Evolutionary conservation across 2,888 invertebrate species (phyloP), one percentile per base, ranked within the genome.

Genomic region (Ormyrus nitidulus): DNA sequence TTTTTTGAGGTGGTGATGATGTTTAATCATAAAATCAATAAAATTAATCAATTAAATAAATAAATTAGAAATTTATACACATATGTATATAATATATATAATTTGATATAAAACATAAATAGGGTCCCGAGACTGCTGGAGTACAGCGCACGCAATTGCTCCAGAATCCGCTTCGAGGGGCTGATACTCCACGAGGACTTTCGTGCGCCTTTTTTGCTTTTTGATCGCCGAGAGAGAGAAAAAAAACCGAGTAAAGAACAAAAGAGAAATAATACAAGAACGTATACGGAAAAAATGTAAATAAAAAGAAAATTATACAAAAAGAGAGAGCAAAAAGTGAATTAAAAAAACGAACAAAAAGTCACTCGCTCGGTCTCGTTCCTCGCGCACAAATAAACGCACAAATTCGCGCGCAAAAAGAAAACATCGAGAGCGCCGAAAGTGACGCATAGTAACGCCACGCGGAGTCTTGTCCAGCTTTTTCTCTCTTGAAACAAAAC

Each of bases 41-140:
- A 89, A 89, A 89, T 89, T 89, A 90, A 89, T 89, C 86, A 89
- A 88, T 89, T 90, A 89, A 90, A 90, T 89, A 89, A 90, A 90
- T 89, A 89, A 90, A 90, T 89, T 90, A 89, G 88, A 89, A 88
- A 88, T 88, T 89, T 88, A 88, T 88, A 88, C 87, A 88, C 87
- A 87, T 79, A 81, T 82, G 81, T 81, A 82, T 81, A 84, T 84
- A 85, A 79, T 81, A 81, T 80, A 82, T 88, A 87, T 85, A 84
- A 87, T 89, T 88, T 88, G 87, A 89, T 89, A 89, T 89, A 90
- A 89, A 89, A 90, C 88, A 89, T 89, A 89, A 89, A 89, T 89
- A 88, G 87, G 88, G 87, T 89, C 88, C 87, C 88, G 89, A 89
- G 89, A 88, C 86, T 86, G 87, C 84, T 86, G 87, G 87, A 88